Base-by-base conservation (phyloP, 1,140 invertebrate genomes). In the Drosophila repleta region DNA sequence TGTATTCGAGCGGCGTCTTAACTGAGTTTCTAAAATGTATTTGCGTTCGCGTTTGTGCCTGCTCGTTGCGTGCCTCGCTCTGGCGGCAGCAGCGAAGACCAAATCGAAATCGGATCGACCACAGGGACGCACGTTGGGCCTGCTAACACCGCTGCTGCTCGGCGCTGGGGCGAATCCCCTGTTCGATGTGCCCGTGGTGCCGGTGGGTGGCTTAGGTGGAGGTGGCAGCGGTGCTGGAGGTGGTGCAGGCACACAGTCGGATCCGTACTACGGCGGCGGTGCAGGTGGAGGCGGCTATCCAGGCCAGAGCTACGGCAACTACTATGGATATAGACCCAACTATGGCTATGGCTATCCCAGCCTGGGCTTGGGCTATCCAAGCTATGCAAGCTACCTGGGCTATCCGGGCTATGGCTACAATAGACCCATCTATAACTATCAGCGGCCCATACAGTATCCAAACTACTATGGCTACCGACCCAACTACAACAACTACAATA, bases 91-190 rank as follows among this genome's bases (percentile, higher is more conserved):
- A 4, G 49, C 78, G 32, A 62, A 29, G 20, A 74, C 61, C 51
- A 77, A 48, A 35, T 8, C 62, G 6, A 61, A 48, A 8, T 6
- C 45, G 2, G 46, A 60, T 15, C 65, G 52, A 8, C 39, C 67
- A 0, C 72, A 90, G 48, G 85, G 84, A 48, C 69, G 90, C 17
- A 91, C 90, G 0, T 21, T 91, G 48, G 90, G 90, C 1, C 32
- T 91, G 10, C 35, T 91, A 17, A 66, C 79, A 0, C 90, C 90
- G 4, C 41, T 91, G 4, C 46, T 90, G 4, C 45, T 83, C n/a
- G 73, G 73, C 2, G 52, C 53, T 4, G 60, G 57, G 29, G 21
- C 46, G 20, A 65, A 55, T 0, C 18, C 68, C 0, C 52, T 89
- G 8, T 79, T 55, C 8, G 85, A 89, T 72, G 70, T 58, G 6